phyloP scores from a whole-genome alignment of 2,113 vertebrate genomes.

The Saguinus imperator region DNA sequence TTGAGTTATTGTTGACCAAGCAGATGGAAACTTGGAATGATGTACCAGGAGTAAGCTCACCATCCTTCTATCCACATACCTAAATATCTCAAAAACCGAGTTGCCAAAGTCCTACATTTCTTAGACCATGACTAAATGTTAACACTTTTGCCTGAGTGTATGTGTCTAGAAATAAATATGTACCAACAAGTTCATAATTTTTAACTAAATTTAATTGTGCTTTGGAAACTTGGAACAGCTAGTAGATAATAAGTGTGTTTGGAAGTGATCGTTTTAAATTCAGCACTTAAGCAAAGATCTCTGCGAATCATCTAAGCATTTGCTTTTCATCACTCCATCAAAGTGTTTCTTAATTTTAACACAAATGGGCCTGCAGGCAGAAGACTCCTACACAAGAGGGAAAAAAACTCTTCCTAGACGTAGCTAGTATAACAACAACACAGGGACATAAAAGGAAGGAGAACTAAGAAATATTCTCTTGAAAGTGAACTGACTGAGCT shows the following conservation, averaged over 20 bases:
- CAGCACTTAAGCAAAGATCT: constrained; percentile 35
- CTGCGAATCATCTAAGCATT: background rate
- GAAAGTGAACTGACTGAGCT: background rate
- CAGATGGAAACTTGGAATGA: background rate
- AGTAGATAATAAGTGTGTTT: background rate
- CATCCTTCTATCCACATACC: background rate
- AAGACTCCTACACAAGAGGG: constrained; percentile 7
- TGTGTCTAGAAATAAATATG: background rate
- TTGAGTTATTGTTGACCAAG: background rate
- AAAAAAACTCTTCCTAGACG: background rate
- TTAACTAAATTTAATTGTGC: constrained; percentile 49
- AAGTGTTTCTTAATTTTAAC: constrained; percentile 48
- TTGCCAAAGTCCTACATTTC: background rate
- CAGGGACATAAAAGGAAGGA: background rate
- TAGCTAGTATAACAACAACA: background rate
- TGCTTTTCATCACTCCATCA: constrained; percentile 38
- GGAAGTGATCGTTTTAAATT: constrained; percentile 55
- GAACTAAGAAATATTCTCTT: constrained; percentile 2
- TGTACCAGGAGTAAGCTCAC: background rate
- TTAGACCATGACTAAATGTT: background rate
- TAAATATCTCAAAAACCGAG: background rate
- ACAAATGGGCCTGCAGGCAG: background rate
- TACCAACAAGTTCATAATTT: constrained; percentile 24
- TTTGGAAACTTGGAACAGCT: constrained; percentile 32
- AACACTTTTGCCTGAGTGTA: background rate